Evolutionary conservation across 2,888 invertebrate genomes (phyloP).

Genomic region (Lypha dubia): DNA sequence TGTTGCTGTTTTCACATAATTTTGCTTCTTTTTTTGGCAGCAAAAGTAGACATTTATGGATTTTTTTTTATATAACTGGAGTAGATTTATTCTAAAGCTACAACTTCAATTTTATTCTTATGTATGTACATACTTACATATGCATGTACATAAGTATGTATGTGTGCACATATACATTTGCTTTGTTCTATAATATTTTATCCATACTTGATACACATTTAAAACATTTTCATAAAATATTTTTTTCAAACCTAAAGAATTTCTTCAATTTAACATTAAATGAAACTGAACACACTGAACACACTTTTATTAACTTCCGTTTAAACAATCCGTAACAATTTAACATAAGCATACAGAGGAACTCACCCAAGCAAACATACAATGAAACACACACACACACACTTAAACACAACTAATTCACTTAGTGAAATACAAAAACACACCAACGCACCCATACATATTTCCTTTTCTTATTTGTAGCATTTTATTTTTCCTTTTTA

Average conservation of each 20-base stretch:
- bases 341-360: not conserved
- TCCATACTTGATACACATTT: not conserved
- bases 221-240: not conserved
- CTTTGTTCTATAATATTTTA: not conserved
- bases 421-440: constrained; percentile 28
- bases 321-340: not conserved
- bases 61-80: not conserved
- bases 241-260: not conserved
- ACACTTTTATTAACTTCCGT: constrained; percentile 15
- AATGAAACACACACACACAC: not conserved
- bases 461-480: not conserved
- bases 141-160: not conserved
- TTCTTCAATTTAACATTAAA: constrained; percentile 31
- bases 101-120: not conserved
- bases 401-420: constrained; percentile 27
- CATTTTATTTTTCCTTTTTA: constrained; percentile 8
- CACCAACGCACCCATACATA: not conserved
- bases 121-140: not conserved
- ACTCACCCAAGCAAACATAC: not conserved
- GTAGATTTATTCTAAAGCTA: not conserved
- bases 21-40: too few relatives aligned
- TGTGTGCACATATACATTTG: not conserved
- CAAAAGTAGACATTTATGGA: too few relatives aligned
- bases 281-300: constrained; percentile 19
- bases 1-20: too few relatives aligned